A percentile compares a stretch with the other conserved stretches of the same genome.
Conservation (phyloP, 1,140 invertebrate genomes). For the Stenopsyche tienmushanensis region DNA sequence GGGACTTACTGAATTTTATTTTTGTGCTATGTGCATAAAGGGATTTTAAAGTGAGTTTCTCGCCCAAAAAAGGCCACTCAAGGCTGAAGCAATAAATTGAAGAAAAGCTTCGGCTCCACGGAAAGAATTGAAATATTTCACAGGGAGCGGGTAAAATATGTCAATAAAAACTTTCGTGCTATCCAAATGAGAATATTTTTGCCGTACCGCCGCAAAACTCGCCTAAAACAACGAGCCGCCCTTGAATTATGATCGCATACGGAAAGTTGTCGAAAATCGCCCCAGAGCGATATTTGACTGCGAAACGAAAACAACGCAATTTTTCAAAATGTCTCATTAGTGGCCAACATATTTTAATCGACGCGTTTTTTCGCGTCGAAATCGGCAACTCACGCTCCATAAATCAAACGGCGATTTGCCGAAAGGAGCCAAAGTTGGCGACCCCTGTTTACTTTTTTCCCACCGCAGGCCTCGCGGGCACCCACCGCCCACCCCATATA, state of each 20-base stretch:
- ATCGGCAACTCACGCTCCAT: constrained; percentile 29
- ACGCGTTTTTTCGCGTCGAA: constrained; percentile 20
- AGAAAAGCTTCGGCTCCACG: no score
- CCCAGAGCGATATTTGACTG: not conserved
- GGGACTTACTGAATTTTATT: no score
- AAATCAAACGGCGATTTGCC: constrained; percentile 35
- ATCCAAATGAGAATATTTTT: constrained; percentile 16
- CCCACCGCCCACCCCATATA: constrained; percentile 19
- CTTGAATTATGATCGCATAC: not conserved
- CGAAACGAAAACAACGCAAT: constrained; percentile 25
- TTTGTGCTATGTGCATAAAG: no score
- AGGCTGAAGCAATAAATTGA: no score
- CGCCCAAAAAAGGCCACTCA: no score
- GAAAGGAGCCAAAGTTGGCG: constrained; percentile 23
- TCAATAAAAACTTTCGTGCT: constrained; percentile 13
- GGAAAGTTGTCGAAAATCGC: not conserved
- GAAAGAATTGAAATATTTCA: no score
- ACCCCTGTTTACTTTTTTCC: constrained; percentile 24
- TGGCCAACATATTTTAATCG: constrained; percentile 29
- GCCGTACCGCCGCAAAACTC: not conserved
- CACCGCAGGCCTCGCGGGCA: constrained; percentile 6
- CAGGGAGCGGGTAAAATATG: not conserved
- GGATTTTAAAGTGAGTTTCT: no score
- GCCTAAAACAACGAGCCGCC: not conserved
- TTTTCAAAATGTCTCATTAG: constrained; percentile 37